Conservation (phyloP, 2,113 vertebrate species). For the Trematomus loennbergii region DNA sequence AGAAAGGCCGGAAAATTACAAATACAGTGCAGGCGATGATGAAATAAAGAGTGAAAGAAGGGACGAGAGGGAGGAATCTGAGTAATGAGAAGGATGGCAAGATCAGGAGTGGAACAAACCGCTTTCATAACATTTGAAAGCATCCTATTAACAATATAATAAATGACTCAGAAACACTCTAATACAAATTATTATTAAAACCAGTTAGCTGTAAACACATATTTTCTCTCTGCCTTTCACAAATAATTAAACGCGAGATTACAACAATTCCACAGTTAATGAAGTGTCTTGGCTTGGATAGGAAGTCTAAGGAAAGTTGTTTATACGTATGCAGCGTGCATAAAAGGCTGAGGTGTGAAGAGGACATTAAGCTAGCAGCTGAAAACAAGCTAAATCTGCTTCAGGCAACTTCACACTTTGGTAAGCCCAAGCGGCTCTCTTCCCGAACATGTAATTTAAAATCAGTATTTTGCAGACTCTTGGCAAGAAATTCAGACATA, state of each 20-base stretch:
- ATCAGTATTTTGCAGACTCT: background rate
- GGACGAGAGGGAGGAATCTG: slow-evolving; percentile 3
- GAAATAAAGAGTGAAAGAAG: slow-evolving; percentile 25
- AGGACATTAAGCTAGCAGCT: background rate
- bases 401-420: background rate
- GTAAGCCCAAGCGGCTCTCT: background rate
- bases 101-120: slow-evolving; percentile 15
- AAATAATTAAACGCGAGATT: slow-evolving; percentile 36
- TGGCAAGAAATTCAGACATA: background rate
- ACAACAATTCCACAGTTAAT: slow-evolving; percentile 22
- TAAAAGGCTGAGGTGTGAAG: background rate
- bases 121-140: background rate
- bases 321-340: background rate
- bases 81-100: slow-evolving; percentile 29
- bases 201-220: slow-evolving; percentile 37
- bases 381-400: background rate
- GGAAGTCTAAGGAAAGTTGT: background rate
- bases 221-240: slow-evolving; percentile 25
- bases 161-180: slow-evolving; percentile 30
- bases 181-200: slow-evolving; percentile 15
- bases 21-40: slow-evolving; percentile 33
- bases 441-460: background rate
- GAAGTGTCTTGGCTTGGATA: slow-evolving; percentile 1
- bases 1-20: slow-evolving; percentile 43
- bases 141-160: slow-evolving; percentile 16